Evolutionary conservation across 2,888 invertebrate genomes (phyloP).

Genomic region (Bellardia pandia): DNA sequence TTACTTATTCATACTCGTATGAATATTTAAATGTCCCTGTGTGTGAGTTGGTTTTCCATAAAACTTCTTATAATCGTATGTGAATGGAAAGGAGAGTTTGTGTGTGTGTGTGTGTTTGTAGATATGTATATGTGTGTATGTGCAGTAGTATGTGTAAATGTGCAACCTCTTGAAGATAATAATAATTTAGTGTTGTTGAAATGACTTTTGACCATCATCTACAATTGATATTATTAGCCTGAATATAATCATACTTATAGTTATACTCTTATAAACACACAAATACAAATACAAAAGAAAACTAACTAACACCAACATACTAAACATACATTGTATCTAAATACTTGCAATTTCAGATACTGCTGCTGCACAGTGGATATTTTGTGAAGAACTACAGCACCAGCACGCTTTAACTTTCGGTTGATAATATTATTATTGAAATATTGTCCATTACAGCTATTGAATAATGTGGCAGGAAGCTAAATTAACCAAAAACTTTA

Average conservation of each 20-base stretch:
- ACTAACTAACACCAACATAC: slow-evolving; percentile 24
- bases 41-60: slow-evolving; percentile 41
- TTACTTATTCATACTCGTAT: slow-evolving; percentile 55
- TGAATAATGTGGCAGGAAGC: no score
- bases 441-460: no score
- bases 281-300: slow-evolving; percentile 43
- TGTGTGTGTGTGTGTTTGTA: neutral
- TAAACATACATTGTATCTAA: neutral
- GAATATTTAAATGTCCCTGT: slow-evolving; percentile 49
- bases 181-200: slow-evolving; percentile 85
- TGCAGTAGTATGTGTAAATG: slow-evolving; percentile 73
- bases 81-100: neutral
- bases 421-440: no score
- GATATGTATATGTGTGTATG: slow-evolving; percentile 40
- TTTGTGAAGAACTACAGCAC: neutral
- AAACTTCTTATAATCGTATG: slow-evolving; percentile 63
- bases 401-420: no score
- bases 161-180: slow-evolving; percentile 85
- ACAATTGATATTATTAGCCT: slow-evolving; percentile 83
- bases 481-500: no score
- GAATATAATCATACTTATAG: slow-evolving; percentile 69
- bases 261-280: slow-evolving; percentile 35
- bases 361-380: slow-evolving; percentile 15
- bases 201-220: slow-evolving; percentile 85
- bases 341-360: neutral